phyloP scores from a whole-genome alignment of 2,113 vertebrate species.

The Mobula hypostoma region DNA sequence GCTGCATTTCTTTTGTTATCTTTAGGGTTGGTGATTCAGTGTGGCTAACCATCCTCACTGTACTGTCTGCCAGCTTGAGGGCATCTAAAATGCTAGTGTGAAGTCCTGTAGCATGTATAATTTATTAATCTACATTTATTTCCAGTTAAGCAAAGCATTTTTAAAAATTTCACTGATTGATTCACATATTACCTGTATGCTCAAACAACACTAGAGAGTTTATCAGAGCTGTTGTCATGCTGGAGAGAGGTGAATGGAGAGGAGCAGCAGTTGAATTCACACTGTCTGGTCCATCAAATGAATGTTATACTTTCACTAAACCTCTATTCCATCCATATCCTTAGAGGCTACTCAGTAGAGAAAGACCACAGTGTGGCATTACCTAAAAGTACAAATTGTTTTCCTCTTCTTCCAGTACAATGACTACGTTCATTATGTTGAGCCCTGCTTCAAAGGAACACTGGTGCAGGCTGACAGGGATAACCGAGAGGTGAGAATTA shows the following conservation, averaged over 20 bases:
- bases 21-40: too few species aligned
- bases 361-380: not conserved
- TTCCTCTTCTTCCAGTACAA: constrained; percentile 67
- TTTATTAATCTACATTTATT: too few species aligned
- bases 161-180: too few species aligned
- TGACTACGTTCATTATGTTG: constrained; percentile 84
- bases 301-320: not conserved
- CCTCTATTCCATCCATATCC: not conserved
- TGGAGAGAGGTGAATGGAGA: not conserved
- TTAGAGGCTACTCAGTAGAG: not conserved
- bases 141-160: too few species aligned
- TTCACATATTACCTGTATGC: too few species aligned
- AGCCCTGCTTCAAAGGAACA: constrained; percentile 88
- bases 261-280: not conserved
- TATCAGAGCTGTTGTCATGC: too few species aligned
- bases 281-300: not conserved
- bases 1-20: too few species aligned
- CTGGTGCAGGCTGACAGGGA: constrained; percentile 89
- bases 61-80: too few species aligned
- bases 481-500: constrained; percentile 80
- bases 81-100: too few species aligned
- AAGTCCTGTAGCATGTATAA: too few species aligned
- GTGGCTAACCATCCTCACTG: too few species aligned
- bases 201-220: too few species aligned
- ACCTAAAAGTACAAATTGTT: constrained; percentile 38